phyloP scores from a whole-genome alignment of 2,888 invertebrate genomes.

The Polyploca ridens region DNA sequence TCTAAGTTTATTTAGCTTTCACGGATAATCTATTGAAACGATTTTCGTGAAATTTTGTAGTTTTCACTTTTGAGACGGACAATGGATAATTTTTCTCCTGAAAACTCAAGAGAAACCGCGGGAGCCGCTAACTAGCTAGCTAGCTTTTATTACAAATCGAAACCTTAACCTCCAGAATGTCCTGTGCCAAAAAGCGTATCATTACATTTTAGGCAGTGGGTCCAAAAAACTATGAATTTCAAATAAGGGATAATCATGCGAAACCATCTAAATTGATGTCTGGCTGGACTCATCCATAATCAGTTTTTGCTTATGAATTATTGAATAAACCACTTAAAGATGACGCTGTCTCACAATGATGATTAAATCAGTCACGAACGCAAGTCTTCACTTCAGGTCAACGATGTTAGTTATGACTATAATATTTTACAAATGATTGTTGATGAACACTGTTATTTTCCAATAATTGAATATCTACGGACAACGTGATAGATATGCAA shows the following conservation, averaged over 20 bases:
- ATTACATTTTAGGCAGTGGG: neutral
- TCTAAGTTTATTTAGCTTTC: no score
- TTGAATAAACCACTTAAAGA: neutral
- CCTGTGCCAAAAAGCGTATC: neutral
- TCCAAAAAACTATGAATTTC: constrained; percentile 5
- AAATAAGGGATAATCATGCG: constrained; percentile 7
- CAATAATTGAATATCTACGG: neutral
- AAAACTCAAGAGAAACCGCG: no score
- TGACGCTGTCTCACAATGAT: neutral
- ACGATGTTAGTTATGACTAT: neutral
- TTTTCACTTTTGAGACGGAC: no score
- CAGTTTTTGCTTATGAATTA: constrained; percentile 9
- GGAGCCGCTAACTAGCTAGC: no score
- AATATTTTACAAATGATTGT: neutral
- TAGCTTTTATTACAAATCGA: neutral
- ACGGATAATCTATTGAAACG: no score
- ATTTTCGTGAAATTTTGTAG: no score
- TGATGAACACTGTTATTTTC: neutral
- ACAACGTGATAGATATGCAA: neutral
- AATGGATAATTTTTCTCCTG: no score
- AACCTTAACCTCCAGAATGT: neutral
- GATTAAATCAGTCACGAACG: constrained; percentile 14
- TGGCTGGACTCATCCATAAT: neutral
- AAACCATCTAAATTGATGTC: neutral
- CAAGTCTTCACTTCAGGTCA: neutral